Evolutionary conservation across 2,113 vertebrate species (phyloP).

Genomic region (Bujurquina vittata): DNA sequence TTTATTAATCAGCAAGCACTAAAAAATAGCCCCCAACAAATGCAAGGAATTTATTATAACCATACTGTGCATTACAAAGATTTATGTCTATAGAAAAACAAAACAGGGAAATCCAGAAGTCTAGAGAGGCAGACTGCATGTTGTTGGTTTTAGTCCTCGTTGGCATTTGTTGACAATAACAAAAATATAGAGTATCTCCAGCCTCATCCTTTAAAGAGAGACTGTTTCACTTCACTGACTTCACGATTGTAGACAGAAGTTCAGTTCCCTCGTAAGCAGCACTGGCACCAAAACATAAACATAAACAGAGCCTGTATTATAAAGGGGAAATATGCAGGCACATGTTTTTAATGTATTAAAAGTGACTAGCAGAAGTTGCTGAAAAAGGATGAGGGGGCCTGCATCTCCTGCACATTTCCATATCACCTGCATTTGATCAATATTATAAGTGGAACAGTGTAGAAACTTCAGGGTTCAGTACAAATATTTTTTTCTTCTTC

Average conservation of each 20-base stretch:
- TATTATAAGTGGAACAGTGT: background rate
- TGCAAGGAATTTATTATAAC: background rate
- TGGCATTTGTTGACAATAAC: conserved; percentile 43
- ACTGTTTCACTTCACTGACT: conserved; percentile 47
- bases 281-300: conserved; percentile 26
- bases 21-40: background rate
- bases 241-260: conserved; percentile 52
- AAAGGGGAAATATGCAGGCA: conserved; percentile 17
- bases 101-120: background rate
- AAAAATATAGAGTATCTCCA: conserved; percentile 31
- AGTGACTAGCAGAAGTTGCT: conserved; percentile 3
- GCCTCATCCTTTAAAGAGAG: conserved; percentile 10
- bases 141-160: conserved; percentile 7
- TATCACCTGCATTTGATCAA: conserved; percentile 23
- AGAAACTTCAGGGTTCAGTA: background rate
- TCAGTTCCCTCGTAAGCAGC: conserved; percentile 12
- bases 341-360: conserved; percentile 52
- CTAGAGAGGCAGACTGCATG: background rate
- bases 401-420: conserved; percentile 19
- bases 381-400: background rate
- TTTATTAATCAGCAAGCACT: background rate
- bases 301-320: conserved; percentile 35
- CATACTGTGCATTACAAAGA: background rate
- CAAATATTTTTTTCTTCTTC: conserved; percentile 20
- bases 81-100: background rate